Percentiles rank a stretch among this genome's conserved stretches.
Conservation (phyloP, 2,113 vertebrate genomes). For the Embiotoca jacksoni region DNA sequence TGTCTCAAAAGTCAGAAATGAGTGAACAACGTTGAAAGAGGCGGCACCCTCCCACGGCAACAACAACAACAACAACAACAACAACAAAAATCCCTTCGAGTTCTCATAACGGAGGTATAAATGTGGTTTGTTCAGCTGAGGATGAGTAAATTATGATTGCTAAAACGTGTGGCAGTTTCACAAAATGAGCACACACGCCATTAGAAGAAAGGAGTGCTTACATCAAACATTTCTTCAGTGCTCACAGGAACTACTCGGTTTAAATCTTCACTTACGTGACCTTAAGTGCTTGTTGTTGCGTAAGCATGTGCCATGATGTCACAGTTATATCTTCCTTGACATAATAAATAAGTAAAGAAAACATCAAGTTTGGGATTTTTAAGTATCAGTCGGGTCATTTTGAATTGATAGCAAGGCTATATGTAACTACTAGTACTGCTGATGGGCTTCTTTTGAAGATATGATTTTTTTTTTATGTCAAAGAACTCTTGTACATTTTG, state of each 20-base stretch:
- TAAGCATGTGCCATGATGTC: slow-evolving; percentile 8
- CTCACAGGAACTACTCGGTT: slow-evolving; percentile 14
- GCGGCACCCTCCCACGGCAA: background rate
- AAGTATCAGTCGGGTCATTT: background rate
- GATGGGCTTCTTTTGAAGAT: background rate
- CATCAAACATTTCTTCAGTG: background rate
- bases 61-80: background rate
- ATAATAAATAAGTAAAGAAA: too few species aligned
- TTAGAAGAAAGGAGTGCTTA: background rate
- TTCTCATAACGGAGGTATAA: slow-evolving; percentile 11
- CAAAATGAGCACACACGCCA: background rate
- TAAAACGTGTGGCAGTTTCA: slow-evolving; percentile 11
- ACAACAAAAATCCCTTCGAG: background rate
- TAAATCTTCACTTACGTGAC: background rate
- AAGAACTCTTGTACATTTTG: background rate
- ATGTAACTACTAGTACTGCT: too few species aligned
- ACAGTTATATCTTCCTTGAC: background rate
- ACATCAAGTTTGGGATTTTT: background rate
- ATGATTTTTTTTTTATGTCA: background rate
- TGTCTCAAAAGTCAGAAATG: slow-evolving; percentile 24
- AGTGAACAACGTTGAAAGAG: slow-evolving; percentile 36
- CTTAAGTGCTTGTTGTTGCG: background rate
- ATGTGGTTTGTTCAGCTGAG: background rate
- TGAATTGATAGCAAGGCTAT: too few species aligned
- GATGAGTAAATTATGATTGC: slow-evolving; percentile 10